These are phyloP conservation scores for Dendrophyllia cribrosa DNA, from an alignment of 64 coral and sea anemone genomes.

Conservation along the genomic window DNA sequence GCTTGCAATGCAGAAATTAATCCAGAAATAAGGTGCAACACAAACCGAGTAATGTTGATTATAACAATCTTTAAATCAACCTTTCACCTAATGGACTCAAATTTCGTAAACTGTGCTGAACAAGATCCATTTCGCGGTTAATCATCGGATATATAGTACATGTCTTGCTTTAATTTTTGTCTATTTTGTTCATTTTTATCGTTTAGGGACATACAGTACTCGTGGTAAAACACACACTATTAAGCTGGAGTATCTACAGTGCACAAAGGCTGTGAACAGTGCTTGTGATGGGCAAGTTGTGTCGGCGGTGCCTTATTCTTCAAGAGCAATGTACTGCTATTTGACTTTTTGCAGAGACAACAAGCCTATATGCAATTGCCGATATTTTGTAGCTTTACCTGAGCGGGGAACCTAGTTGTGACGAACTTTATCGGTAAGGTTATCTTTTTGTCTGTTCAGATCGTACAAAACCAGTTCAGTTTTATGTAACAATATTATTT, in stretches of 20 bases:
- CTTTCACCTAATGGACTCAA: slow-evolving; percentile 34
- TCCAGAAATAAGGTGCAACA: slow-evolving; percentile 15
- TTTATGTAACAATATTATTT: not conserved
- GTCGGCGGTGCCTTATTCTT: not conserved
- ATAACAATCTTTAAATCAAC: slow-evolving; percentile 59
- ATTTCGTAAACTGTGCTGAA: slow-evolving; percentile 48
- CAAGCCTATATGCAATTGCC: no score
- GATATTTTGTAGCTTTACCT: not conserved
- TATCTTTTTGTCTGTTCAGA: slow-evolving; percentile 4
- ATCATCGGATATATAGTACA: slow-evolving; percentile 56
- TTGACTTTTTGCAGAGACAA: not conserved
- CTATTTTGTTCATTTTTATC: slow-evolving; percentile 39
- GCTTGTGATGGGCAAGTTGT: not conserved
- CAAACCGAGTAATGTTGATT: not conserved
- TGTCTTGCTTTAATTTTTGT: slow-evolving; percentile 55
- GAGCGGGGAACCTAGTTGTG: not conserved
- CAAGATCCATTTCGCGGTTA: slow-evolving; percentile 62
- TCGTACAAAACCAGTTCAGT: not conserved
- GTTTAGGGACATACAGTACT: slow-evolving; percentile 43
- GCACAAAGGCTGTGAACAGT: not conserved
- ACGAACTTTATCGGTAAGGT: slow-evolving; percentile 13
- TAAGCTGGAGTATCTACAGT: slow-evolving; percentile 12
- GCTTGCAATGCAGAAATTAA: not conserved
- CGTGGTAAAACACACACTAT: slow-evolving; percentile 46
- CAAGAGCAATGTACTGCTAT: not conserved